Evolutionary conservation across 2,797 vertebrate genomes (phyloP), one percentile per base, ranked within the genome.

Genomic region (Crenuchus spilurus): DNA sequence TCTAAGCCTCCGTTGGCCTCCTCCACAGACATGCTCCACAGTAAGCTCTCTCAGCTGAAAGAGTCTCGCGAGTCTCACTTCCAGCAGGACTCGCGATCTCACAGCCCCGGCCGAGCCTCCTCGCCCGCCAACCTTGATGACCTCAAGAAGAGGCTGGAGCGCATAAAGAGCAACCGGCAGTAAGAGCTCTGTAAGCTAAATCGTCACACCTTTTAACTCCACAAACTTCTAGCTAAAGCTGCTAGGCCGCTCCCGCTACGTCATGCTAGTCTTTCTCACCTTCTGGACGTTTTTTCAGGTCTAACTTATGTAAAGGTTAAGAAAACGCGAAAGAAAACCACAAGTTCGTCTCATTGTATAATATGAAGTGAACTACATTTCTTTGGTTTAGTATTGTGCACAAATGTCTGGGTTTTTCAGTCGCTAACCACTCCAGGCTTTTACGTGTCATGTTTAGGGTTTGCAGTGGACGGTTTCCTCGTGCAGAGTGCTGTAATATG

Each of bases 111-210:
- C 44, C 93, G 93, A 35, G 89, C 94, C 1, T 88, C 94, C 70
- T 94, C 95, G 1, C 93, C 95, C 6, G 90, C 95, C 77, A 99
- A 99, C 88, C 96, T 99, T 22, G 98, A 99, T 63, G 98, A 99
- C 94, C 95, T 99, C 91, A 98, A 98, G 94, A 99, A 99, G 84
- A 95, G 98, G 87, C 92, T 99, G 91, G 98, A 99, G 91, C 93
- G 95, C 90, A 99, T 99, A 89, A 99, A 99, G 92, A 98, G 96
- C 90, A 99, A 96, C 87, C 94, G 95, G 85, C 97, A 99, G 87
- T 99, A 92, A 87, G n/a, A n/a, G n/a, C n/a, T n/a, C n/a, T n/a
- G n/a, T n/a, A n/a, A n/a, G n/a, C n/a, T n/a, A n/a, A n/a, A n/a
- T n/a, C n/a, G n/a, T n/a, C n/a, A n/a, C n/a, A n/a, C n/a, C n/a